Percentiles rank a stretch among this genome's conserved stretches.
phyloP scores from a whole-genome alignment of 2,113 vertebrate genomes.

The Melanerpes formicivorus region DNA sequence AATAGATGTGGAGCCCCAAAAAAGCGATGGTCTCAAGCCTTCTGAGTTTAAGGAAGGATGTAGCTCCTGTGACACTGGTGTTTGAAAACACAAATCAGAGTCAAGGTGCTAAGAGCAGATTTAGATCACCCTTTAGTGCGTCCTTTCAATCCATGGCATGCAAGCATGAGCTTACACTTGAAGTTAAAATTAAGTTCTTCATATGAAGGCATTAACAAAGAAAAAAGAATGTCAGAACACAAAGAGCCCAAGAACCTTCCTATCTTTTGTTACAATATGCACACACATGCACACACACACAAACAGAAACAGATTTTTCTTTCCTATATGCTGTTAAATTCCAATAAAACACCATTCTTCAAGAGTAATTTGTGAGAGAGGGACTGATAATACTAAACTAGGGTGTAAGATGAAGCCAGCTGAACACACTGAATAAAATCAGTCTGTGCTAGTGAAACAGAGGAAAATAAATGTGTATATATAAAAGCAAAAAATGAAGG shows the following conservation, averaged over 20 bases:
- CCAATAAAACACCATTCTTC: neutral
- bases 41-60: neutral
- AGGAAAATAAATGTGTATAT: neutral
- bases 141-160: neutral
- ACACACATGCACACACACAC: too few relatives aligned
- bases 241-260: neutral
- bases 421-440: neutral
- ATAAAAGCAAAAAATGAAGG: neutral
- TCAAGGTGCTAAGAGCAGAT: neutral
- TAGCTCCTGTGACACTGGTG: neutral
- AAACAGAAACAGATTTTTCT: neutral
- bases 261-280: neutral
- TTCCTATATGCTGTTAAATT: neutral
- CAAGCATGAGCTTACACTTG: neutral
- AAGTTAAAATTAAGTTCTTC: neutral
- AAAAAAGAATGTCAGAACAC: neutral
- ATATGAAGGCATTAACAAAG: neutral
- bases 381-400: neutral
- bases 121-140: neutral
- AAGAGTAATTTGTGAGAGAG: neutral
- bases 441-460: neutral
- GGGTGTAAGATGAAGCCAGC: neutral
- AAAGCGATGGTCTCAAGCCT: too few relatives aligned
- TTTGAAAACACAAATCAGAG: neutral
- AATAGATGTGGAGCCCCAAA: accelerated